Conservation (phyloP, 2,888 invertebrate species). For the Pogonocherus hispidulus region DNA sequence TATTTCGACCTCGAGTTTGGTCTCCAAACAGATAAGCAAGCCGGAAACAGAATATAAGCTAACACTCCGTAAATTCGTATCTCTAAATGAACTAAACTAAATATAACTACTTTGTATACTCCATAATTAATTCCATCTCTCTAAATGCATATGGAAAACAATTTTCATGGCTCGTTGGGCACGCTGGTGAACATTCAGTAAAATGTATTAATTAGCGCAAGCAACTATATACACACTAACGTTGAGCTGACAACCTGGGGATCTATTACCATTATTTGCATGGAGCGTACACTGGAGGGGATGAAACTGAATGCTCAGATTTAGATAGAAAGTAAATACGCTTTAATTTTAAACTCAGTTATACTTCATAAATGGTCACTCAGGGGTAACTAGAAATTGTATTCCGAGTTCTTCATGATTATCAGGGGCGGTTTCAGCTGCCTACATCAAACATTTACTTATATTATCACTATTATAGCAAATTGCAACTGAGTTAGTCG, state of each 20-base stretch:
- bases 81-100: neutral
- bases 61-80: neutral
- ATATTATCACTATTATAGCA: too few species aligned
- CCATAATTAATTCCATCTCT: neutral
- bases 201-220: neutral
- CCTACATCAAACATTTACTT: too few species aligned
- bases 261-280: slow-evolving; percentile 2
- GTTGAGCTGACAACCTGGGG: neutral
- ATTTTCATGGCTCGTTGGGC: neutral
- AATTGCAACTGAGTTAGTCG: too few species aligned
- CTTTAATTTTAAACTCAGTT: neutral
- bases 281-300: neutral
- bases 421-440: too few species aligned
- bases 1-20: too few species aligned
- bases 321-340: neutral
- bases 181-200: neutral
- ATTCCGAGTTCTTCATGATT: too few species aligned
- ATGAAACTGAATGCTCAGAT: neutral
- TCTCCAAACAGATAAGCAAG: too few species aligned
- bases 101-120: slow-evolving; percentile 2
- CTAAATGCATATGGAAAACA: neutral
- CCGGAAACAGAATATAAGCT: too few species aligned
- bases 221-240: neutral
- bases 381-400: too few species aligned
- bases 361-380: too few species aligned